Percentiles rank a stretch among this genome's conserved stretches.
Conservation (phyloP, 2,113 vertebrate genomes). For the Phylloscopus whistleri region DNA sequence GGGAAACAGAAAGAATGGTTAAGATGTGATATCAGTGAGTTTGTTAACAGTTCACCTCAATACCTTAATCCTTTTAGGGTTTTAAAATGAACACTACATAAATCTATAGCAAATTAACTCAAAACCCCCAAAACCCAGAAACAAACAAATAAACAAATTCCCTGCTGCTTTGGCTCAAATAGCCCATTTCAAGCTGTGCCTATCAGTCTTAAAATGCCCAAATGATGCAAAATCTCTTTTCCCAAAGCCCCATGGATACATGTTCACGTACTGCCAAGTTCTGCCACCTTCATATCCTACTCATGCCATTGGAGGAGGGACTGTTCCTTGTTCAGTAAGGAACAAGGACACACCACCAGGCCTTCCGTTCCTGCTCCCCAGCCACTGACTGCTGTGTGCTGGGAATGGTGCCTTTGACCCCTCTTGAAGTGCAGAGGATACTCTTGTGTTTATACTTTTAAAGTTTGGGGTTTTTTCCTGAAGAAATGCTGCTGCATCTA, state of each 20-base stretch:
- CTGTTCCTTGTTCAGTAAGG: background rate
- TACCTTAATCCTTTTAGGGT: background rate
- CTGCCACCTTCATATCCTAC: background rate
- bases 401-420: background rate
- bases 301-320: background rate
- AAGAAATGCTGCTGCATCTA: slow-evolving; percentile 1
- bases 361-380: background rate
- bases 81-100: background rate
- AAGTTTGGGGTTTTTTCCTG: background rate
- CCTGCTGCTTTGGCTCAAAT: background rate
- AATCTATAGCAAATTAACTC: background rate
- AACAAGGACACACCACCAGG: background rate
- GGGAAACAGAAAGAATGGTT: background rate
- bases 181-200: background rate
- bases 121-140: background rate
- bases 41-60: background rate
- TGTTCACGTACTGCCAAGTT: fast-evolving
- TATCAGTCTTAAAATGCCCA: background rate
- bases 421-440: background rate
- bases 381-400: background rate
- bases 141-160: background rate
- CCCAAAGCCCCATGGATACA: background rate
- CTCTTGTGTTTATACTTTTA: background rate
- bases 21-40: background rate
- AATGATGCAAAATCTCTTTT: background rate